A percentile compares a stretch with the other conserved stretches of the same genome.
Conservation (phyloP, 2,113 vertebrate genomes). For the Gallinago paraguaiae region DNA sequence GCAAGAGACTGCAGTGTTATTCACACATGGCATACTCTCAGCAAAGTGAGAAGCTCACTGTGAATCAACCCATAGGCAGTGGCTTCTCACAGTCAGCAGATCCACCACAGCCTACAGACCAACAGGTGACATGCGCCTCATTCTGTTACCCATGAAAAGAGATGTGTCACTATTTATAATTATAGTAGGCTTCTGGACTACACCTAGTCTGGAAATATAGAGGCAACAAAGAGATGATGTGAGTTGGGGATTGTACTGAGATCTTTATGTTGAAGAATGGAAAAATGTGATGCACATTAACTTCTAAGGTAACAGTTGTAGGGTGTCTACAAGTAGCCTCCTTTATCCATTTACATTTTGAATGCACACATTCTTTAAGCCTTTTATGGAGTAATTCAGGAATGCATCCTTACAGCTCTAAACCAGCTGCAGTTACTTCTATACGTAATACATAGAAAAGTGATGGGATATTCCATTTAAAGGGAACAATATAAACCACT, state of each 20-base stretch:
- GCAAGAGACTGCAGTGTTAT: conserved; percentile 26
- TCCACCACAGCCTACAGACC: neutral
- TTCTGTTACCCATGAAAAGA: neutral
- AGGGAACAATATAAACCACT: neutral
- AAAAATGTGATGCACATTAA: neutral
- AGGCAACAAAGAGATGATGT: neutral
- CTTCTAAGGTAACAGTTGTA: neutral
- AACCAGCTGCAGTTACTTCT: neutral
- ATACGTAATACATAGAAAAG: neutral
- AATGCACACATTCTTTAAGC: neutral
- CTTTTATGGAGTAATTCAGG: neutral
- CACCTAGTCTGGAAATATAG: neutral
- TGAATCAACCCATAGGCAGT: conserved; percentile 21
- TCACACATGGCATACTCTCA: conserved; percentile 36
- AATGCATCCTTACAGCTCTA: neutral
- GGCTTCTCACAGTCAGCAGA: conserved; percentile 2
- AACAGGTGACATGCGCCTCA: neutral
- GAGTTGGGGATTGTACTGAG: neutral
- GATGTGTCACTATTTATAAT: neutral
- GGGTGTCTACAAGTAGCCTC: neutral
- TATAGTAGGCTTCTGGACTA: neutral
- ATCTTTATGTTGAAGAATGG: neutral
- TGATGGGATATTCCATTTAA: neutral
- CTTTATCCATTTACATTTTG: neutral
- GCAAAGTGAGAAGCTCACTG: conserved; percentile 36